Base-by-base conservation (phyloP, 2,797 vertebrate genomes). In the Eupleurogrammus muticus region DNA sequence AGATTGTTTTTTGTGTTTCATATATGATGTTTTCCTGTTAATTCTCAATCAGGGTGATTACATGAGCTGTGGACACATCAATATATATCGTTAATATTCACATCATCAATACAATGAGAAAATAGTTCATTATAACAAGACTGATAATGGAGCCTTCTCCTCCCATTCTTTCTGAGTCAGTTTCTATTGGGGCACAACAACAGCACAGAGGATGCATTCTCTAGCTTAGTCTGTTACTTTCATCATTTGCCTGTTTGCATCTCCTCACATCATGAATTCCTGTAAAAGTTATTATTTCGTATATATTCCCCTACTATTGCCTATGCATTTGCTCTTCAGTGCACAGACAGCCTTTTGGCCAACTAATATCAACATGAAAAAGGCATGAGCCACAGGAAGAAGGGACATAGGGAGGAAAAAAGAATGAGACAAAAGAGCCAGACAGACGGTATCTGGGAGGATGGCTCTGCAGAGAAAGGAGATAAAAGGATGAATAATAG, bases 281-380 rank as follows among this genome's bases (percentile, higher is more conserved):
- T 24, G 12, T n/a, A 28, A 54, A 61, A 9, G 11, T 42, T 24
- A 28, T 28, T 28, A 28, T 28, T 28, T 28, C 3, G 3, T 28
- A 28, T 28, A 28, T 28, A 28, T 28, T 32, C 5, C 9, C 16
- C 47, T 51, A 9, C 46, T 48, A 44, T 63, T 42, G 10, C 60
- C 24, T 44, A 3, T 42, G 21, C 12, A 23, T 65, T 21, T 48
- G 23, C 36, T 63, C 75, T 54, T 71, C 56, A 42, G 53, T 24
- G 32, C 9, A 75, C 68, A 73, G 46, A 68, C 61, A 79, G 50
- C 44, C 54, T 60, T 75, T 67, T 42, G 32, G 66, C 38, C 14
- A 63, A 59, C 63, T 73, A 65, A 79, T 36, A 70, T 70, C 67
- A 66, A 78, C 50, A 76, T 84, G 60, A 88, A 90, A 83, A 70